Evolutionary conservation across 1,140 invertebrate species (phyloP), one percentile per base, ranked within the genome.

Genomic region (Drosophila subpulchrella): DNA sequence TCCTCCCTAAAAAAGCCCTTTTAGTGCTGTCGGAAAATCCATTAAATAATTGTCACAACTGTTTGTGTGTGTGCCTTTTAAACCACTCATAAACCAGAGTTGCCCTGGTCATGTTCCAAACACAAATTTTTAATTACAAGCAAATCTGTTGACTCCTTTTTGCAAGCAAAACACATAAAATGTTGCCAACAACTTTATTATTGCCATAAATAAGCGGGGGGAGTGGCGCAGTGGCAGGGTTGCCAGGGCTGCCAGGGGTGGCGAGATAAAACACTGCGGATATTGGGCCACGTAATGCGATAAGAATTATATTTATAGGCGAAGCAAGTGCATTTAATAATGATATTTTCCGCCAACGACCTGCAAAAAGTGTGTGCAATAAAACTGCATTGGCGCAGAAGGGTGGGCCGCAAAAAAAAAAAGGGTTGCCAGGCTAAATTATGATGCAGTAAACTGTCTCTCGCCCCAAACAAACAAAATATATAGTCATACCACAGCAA

Each of bases 301-400:
- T 72, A 72, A 72, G 68, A 72, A 72, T 58, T 67, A 75, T 76
- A 76, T 76, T 76, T 76, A 76, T 76, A 67, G 73, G 62, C 73
- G 60, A 51, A 41, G 39, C 73, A 75, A 75, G 73, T 75, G 73
- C 71, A 75, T 75, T 75, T 75, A 75, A 75, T 75, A 75, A 75
- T 75, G 41, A 75, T 57, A 75, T 75, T 66, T 65, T 65, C 42
- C 42, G 68, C 51, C 66, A 71, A 58, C 63, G 67, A 70, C 34
- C 50, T 47, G 63, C 39, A 66, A 63, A 75, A 57, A 65, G 56
- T 36, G 10, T 51, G 34, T n/a, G 71, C 53, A 74, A 75, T 75
- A 65, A 75, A 57, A 66, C 38, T 44, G 53, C 53, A 58, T 27
- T 61, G 41, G n/a, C 13, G 20, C 60, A 44, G 4, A 20, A n/a